Base-by-base conservation (phyloP, 2,113 vertebrate species). In the Poicephalus meyeri region DNA sequence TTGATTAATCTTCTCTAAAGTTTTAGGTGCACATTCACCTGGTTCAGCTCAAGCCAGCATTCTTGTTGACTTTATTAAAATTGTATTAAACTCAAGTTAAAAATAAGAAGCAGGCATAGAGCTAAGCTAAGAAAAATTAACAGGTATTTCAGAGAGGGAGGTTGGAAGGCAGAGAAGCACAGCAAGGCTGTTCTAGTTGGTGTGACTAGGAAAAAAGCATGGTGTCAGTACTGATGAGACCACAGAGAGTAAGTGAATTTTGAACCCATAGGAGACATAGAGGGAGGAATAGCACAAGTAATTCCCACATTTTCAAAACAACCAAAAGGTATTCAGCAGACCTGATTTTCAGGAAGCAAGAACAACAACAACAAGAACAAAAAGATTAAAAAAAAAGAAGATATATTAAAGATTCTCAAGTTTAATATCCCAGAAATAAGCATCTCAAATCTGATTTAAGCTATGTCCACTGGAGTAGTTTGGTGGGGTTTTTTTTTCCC, bases 361-460 rank as follows among this genome's bases (percentile, higher is more conserved):
- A 52, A 19, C 29, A 33, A 33, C 7, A 10, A 23, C 33, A 58
- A n/a, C 13, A 56, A 33, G 10, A 53, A 55, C 1, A n/a, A 55
- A 71, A 87, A 63, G 63, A 47, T 50, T 17, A 58, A 58, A 11
- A 47, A 50, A 50, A 78, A 89, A 58, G 29, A 60, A 60, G 46
- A 33, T 74, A 18, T 60, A 78, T 87, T 89, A 93, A 86, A 73
- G 42, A 63, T 10, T 74, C 12, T 66, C 5, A 56, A 69, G 28
- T 86, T 88, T 84, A 84, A 78, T 74, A 87, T 66, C n/a, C 9
- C 73, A 81, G 26, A 91, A 96, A 89, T 78, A 86, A 84, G 31
- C 13, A 84, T 68, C 55, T 81, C 39, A 70, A 84, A 96, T 85
- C 25, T 79, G 50, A 89, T 93, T 87, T 89, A 69, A 89, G 25